Base-by-base conservation (phyloP, 35 echinoderm and acorn worm genomes). In the Heliocidaris tuberculata region DNA sequence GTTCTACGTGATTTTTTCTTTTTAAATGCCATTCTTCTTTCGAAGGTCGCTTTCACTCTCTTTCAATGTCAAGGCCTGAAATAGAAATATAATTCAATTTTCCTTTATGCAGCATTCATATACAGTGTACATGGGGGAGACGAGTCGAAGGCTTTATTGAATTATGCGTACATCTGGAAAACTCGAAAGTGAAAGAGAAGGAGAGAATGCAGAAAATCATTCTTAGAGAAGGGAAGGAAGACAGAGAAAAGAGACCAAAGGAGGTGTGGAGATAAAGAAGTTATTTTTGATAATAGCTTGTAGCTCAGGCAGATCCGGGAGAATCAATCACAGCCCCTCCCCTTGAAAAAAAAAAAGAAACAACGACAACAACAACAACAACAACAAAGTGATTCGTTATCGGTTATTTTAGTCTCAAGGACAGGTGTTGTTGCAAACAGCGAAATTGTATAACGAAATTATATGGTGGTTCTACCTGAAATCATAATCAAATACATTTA, bases 161-260 rank as follows among this genome's bases (percentile, higher is more conserved):
- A 78, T 78, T 78, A 78, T 24, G 21, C 65, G 65, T 78, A 78
- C 65, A 78, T 78, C 65, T 78, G 65, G 65, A 78, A 78, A 78
- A 78, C 65, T 78, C 65, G 65, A 78, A 78, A 60, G 59, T 12
- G 5, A 19, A 60, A 60, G 27, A 27, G 27, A n/a, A 21, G 65
- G 27, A 78, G 61, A 7, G 65, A 78, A 7, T 78, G 65, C 21
- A n/a, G 27, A 78, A 78, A 78, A 78, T n/a, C 0, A 78, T 24
- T 27, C 19, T 60, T 60, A 0, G 12, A 60, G 65, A 78, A 78
- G 21, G 27, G 17, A 2, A n/a, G 65, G 27, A n/a, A n/a, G 17
- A 78, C 1, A 19, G 65, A 24, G 15, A 71, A 71, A 19, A n/a
- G 65, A 24, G 65, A 52, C 35, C 35, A 19, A n/a, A 9, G 65